A percentile compares a stretch with the other conserved stretches of the same genome.
Evolutionary conservation across 2,797 vertebrate species (phyloP).

Genomic region (Anableps anableps): DNA sequence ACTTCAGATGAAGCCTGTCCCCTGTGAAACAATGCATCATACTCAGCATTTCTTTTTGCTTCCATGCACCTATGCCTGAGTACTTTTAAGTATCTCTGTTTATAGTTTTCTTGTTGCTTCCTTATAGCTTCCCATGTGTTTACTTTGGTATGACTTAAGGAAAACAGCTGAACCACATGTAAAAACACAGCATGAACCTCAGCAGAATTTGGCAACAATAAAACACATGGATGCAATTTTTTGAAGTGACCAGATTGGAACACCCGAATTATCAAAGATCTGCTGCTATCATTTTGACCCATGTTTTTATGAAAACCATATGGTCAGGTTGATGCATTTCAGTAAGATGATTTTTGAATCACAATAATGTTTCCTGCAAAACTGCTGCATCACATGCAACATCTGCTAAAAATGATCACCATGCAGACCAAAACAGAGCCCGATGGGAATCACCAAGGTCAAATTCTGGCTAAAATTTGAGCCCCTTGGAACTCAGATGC

Average conservation of each 20-base stretch:
- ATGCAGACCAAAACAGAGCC: not conserved
- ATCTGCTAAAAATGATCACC: not conserved
- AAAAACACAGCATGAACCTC: too few species aligned
- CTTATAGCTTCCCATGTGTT: not conserved
- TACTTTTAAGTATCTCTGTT: not conserved
- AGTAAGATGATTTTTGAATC: not conserved
- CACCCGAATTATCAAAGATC: not conserved
- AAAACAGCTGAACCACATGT: too few species aligned
- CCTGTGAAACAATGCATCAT: not conserved
- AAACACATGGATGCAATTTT: not conserved
- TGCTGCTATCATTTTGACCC: not conserved
- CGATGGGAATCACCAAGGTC: not conserved
- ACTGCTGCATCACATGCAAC: not conserved
- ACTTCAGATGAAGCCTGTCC: not conserved
- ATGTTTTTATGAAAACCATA: not conserved
- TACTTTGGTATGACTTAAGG: not conserved
- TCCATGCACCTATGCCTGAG: not conserved
- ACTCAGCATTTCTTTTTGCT: not conserved
- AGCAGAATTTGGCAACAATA: not conserved
- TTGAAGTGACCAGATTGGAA: not conserved
- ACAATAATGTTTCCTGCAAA: not conserved
- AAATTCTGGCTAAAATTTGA: not conserved
- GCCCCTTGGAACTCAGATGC: not conserved
- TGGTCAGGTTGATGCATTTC: not conserved
- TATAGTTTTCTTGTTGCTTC: not conserved